These are phyloP conservation scores for Rhinolophus ferrumequinum DNA, from an alignment of 2,113 vertebrate genomes.

Conservation along the genomic window DNA sequence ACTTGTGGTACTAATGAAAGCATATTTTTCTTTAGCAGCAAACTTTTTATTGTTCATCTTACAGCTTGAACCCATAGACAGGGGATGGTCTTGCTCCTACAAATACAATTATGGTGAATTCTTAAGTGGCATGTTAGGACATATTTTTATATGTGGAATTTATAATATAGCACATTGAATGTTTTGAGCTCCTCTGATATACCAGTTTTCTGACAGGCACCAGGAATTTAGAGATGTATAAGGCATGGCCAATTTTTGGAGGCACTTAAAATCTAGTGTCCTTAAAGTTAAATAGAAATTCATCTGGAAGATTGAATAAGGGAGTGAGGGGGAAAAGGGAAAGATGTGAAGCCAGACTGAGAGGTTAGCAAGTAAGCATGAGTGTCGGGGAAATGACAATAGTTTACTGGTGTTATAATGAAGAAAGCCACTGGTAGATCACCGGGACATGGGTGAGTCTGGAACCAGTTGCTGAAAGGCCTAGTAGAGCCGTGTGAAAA, in stretches of 20 bases:
- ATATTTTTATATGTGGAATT: neutral
- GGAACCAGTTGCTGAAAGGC: neutral
- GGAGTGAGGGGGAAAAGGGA: neutral
- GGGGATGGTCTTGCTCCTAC: neutral
- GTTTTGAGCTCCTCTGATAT: neutral
- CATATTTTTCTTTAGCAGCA: neutral
- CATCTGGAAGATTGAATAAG: neutral
- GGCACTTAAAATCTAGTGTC: neutral
- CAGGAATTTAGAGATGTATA: neutral
- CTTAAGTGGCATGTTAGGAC: neutral
- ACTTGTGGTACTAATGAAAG: neutral
- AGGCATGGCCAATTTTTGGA: neutral
- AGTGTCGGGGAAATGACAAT: neutral
- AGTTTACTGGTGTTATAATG: neutral
- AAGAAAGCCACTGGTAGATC: neutral
- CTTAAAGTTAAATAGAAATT: neutral
- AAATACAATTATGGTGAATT: neutral
- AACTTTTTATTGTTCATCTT: neutral
- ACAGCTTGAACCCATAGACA: neutral
- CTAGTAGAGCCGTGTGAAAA: neutral
- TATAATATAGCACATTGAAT: neutral
- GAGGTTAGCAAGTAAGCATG: neutral
- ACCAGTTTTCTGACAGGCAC: neutral
- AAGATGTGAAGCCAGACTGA: neutral
- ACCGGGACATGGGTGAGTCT: neutral